phyloP scores from a whole-genome alignment of 2,113 vertebrate genomes.

The Corythornis madagascariensis region DNA sequence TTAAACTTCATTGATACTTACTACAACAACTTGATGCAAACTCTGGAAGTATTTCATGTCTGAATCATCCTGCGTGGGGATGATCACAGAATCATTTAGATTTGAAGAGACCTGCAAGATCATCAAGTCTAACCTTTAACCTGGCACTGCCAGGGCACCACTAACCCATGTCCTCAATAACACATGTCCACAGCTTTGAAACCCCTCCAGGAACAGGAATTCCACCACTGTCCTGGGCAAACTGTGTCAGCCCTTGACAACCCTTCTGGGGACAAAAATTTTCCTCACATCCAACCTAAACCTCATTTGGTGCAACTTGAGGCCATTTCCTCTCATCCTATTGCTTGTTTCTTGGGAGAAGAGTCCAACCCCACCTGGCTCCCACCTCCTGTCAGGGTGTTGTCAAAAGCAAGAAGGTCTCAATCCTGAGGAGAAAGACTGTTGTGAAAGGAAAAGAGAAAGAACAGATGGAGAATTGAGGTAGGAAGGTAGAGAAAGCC shows the following conservation, averaged over 20 bases:
- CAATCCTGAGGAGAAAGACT: background rate
- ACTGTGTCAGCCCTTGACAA: background rate
- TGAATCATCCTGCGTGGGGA: fast-evolving
- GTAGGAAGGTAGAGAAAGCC: background rate
- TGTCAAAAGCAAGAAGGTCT: background rate
- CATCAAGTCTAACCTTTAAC: background rate
- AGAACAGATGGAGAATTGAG: background rate
- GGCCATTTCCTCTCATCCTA: background rate
- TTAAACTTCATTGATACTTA: background rate
- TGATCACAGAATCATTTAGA: background rate
- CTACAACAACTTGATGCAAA: background rate
- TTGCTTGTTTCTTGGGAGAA: background rate
- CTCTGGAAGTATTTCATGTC: background rate
- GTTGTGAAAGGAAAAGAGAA: background rate
- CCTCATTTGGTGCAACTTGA: background rate
- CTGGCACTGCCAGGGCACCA: background rate
- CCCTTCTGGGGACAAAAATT: background rate
- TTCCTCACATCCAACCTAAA: background rate
- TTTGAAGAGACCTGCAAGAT: background rate
- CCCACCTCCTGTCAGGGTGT: background rate
- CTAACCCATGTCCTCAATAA: background rate
- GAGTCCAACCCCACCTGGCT: background rate
- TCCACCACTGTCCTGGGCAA: background rate
- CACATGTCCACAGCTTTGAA: background rate
- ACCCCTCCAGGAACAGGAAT: background rate